Evolutionary conservation across 2,797 vertebrate species (phyloP), one percentile per base, ranked within the genome.

Genomic region (Neosalanx taihuensis): DNA sequence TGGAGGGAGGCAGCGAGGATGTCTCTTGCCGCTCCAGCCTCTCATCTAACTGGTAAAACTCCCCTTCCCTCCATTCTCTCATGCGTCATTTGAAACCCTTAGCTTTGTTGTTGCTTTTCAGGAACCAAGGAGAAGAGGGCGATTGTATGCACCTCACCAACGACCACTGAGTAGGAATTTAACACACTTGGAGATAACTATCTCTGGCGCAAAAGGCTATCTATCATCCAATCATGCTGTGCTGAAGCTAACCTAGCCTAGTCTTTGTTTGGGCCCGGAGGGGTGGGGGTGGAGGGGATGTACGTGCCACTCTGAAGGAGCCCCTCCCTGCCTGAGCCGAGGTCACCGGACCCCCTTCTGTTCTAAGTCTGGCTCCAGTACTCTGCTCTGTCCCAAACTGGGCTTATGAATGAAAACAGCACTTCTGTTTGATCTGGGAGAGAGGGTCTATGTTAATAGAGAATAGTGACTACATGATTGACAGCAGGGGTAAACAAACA

Each of bases 391-490:
- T 85, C 37, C 26, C 84, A 71, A 80, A 81, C 76, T 2, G 51
- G 79, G 79, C 74, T 60, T 68, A 71, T 77, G 83, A 89, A 88
- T 84, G 85, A 89, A 91, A 88, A 90, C 90, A 87, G 64, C 72
- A 6, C 79, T 83, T 82, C 73, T 88, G 86, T 88, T 91, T 88
- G 83, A 88, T 89, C 86, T 88, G 71, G 82, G 83, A 79, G 78
- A 84, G 74, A 81, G n/a, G 68, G 72, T 71, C 71, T 51, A 73
- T 74, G 70, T 78, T 64, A 76, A 87, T 64, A 18, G 60, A 18
- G 79, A 79, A 64, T 65, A 60, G 73, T 75, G 63, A 57, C 66
- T 1, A 13, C 33, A 26, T 79, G 77, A 84, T 74, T 81, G 86
- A 81, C 80, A 72, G 79, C 37, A 1, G 68, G 64, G 73, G 85